Evolutionary conservation across 2,888 invertebrate species (phyloP), one percentile per base, ranked within the genome.

Genomic region (Monochamus alternatus): DNA sequence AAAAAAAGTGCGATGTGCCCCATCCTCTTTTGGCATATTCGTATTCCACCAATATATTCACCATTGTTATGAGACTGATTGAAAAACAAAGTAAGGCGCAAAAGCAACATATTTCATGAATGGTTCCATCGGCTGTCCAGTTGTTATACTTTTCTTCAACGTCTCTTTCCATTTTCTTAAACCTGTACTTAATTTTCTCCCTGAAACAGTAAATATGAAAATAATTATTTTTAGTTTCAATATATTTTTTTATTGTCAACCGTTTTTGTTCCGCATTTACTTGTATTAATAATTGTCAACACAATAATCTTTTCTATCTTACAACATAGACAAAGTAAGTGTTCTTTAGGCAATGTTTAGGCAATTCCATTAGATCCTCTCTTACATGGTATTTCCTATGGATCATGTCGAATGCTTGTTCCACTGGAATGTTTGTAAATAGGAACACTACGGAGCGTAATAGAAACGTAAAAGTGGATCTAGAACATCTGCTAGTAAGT

Each of bases 1-100:
- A 81, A 65, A 80, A 64, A 10, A 77, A 58, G 52, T 77, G 69
- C 3, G 55, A 55, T 8, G 79, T 66, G 32, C 70, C 64, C 22
- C 81, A 60, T 12, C 84, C 85, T 73, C 82, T 77, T 76, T 82
- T 84, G 5, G 83, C 75, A 65, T 84, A 85, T 73, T 87, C 85
- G 59, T 87, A 81, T 82, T 88, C 88, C 38, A 88, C 79, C 72
- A 88, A 80, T 65, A 88, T 83, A 80, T 87, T 88, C 0, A 86
- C 84, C 82, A 89, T 80, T 7, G 85, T 84, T 14, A 89, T 84
- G 43, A 88, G 74, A 77, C 88, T 85, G 66, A 89, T 80, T 1
- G 87, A 85, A 78, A 89, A 89, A 81, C 88, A 89, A 62, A 88
- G 74, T 51, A 89, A 70, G 14, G 88, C 86, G 68, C 86, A 87